Conservation (phyloP, 2,113 vertebrate genomes). For the Ictalurus punctatus region DNA sequence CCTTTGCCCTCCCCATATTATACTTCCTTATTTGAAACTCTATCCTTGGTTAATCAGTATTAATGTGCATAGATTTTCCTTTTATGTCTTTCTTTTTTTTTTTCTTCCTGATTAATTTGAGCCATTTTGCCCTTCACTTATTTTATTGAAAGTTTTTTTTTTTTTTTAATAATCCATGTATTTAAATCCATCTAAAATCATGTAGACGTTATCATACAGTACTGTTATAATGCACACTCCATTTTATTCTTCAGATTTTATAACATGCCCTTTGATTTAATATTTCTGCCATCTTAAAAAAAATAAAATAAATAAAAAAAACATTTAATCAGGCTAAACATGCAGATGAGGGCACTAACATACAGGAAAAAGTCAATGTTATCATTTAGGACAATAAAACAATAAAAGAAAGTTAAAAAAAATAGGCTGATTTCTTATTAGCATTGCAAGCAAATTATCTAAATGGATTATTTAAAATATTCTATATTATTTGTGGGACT, state of each 20-base stretch:
- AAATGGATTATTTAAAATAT: neutral
- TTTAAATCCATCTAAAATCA: no score
- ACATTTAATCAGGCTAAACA: neutral
- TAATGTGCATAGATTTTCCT: neutral
- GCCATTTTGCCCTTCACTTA: neutral
- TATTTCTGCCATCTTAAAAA: neutral
- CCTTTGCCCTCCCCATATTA: slow-evolving; percentile 36
- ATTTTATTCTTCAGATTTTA: neutral
- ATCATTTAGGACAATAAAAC: neutral
- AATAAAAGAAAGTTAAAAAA: neutral
- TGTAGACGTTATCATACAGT: neutral
- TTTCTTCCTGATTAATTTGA: neutral
- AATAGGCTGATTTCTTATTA: neutral
- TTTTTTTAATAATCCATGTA: neutral
- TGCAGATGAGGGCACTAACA: neutral
- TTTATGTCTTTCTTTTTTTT: neutral
- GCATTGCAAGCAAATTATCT: neutral
- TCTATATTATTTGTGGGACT: neutral
- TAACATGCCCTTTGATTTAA: neutral
- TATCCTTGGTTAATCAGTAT: neutral
- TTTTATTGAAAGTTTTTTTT: neutral
- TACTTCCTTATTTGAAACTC: slow-evolving; percentile 47
- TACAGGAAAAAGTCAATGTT: neutral
- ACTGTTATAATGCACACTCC: neutral
- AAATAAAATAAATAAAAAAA: neutral